Evolutionary conservation across 2,797 vertebrate species (phyloP), one percentile per base, ranked within the genome.

Genomic region (Carduelis carduelis): DNA sequence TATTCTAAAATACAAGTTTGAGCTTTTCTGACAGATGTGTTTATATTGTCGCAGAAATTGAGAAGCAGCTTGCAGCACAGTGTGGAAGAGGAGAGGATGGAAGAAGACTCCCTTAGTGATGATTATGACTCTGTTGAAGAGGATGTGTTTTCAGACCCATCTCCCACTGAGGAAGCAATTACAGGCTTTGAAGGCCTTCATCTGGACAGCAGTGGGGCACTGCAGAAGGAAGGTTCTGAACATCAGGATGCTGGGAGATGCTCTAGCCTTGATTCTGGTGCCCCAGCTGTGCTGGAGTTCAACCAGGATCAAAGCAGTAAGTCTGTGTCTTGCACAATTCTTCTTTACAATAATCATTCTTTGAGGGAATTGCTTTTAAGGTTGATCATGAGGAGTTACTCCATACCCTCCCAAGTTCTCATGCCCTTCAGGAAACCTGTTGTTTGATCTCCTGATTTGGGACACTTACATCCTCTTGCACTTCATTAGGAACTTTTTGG

Each of bases 71-170:
- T 99, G 95, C 98, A 99, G 96, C 97, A 96, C 64, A 97, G 89
- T 63, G 56, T 91, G n/a, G 96, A 97, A 86, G 97, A 98, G 91
- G 97, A 97, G 32, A 97, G 94, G 56, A 97, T 98, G 94, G 98
- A 93, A 20, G 92, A 97, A 20, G 97, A 98, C 50, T 97, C 97
- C 9, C 98, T 97, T 2, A 98, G 98, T 71, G 99, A 99, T 86
- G 99, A 99, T 95, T 98, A 97, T 1, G 98, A 98, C 75, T 98
- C 96, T 52, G 95, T 98, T 12, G 99, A 99, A 43, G 99, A 99
- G 83, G 99, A 99, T 37, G 98, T 98, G 92, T 97, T 98, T 90
- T 98, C 98, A 77, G 99, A 99, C 91, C 97, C 98, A 11, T 98
- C 98, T 26, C 97, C 98, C 50, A 97, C 97, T 68, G 98, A 98